Evolutionary conservation across 2,888 invertebrate species (phyloP), one percentile per base, ranked within the genome.

Genomic region (Mythimna ferrago): DNA sequence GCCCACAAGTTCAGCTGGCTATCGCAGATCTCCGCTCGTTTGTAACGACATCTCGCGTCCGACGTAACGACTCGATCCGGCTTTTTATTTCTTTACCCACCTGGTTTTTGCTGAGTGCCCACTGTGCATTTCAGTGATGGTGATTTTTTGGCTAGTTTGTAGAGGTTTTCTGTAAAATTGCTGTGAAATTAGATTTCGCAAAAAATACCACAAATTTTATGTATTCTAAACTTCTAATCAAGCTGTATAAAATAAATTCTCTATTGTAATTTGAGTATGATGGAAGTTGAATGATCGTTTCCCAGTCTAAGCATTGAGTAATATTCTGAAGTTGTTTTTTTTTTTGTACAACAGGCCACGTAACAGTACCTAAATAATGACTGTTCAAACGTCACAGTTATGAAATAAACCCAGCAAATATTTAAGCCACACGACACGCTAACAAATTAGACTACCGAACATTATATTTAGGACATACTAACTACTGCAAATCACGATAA

Each of bases 1-100:
- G 78, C 85, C 87, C 85, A 79, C 82, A 76, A 86, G 83, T 76
- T 87, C 86, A 83, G 76, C 65, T 66, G 74, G 78, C 81, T 88
- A 87, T 88, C 87, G 78, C 78, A 78, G 87, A 87, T 87, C 88
- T 86, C 76, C 73, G 82, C 85, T 87, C 80, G 87, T 88, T 87
- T 87, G 87, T 87, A 87, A 85, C 86, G 79, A 81, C 87, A 81
- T 82, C 86, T 84, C 81, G 78, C 66, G 76, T 80, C 80, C 78
- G 74, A 76, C 75, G 76, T 86, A 83, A 87, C 85, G 87, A 86
- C 81, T 80, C 80, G 86, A 86, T 86, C 76, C 69, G 56, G 73
- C 71, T 86, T 86, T 86, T 86, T 86, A 86, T 87, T 86, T 86
- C 82, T 80, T 77, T 71, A 77, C 78, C 81, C 86, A 87, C 81